Evolutionary conservation across 92 coral and sea anemone species (phyloP).

Genomic region (Umimayanthus kanabou): DNA sequence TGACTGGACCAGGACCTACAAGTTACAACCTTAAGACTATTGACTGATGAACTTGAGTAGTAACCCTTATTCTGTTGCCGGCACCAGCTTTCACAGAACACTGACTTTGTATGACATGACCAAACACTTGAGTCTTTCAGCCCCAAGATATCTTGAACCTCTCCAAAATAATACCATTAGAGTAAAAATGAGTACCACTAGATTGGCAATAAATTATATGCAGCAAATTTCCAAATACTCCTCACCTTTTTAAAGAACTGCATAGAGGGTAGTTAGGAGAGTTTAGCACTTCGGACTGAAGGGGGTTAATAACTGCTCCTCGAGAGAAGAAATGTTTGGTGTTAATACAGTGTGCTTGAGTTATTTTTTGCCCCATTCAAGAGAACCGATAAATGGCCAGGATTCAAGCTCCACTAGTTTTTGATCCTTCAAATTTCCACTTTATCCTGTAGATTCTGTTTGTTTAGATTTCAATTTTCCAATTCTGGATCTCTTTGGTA

Average conservation of each 20-base stretch:
- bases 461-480: no score
- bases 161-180: neutral
- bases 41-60: constrained; percentile 10
- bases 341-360: neutral
- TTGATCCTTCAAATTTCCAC: no score
- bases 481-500: no score
- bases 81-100: constrained; percentile 5
- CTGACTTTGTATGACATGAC: constrained; percentile 2
- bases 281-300: neutral
- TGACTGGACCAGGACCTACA: neutral
- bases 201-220: neutral
- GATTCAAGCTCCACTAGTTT: neutral
- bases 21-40: constrained; percentile 9
- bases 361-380: neutral
- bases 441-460: no score
- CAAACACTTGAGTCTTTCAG: constrained; percentile 28
- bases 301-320: neutral
- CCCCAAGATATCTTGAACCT: neutral
- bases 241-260: neutral
- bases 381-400: neutral
- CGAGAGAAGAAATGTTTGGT: neutral
- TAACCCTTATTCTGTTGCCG: constrained; percentile 36
- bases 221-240: neutral
- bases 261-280: neutral
- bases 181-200: neutral